Percentiles rank a stretch among this genome's conserved stretches.
Evolutionary conservation across 2,113 vertebrate species (phyloP).

Genomic region (Strix aluco): DNA sequence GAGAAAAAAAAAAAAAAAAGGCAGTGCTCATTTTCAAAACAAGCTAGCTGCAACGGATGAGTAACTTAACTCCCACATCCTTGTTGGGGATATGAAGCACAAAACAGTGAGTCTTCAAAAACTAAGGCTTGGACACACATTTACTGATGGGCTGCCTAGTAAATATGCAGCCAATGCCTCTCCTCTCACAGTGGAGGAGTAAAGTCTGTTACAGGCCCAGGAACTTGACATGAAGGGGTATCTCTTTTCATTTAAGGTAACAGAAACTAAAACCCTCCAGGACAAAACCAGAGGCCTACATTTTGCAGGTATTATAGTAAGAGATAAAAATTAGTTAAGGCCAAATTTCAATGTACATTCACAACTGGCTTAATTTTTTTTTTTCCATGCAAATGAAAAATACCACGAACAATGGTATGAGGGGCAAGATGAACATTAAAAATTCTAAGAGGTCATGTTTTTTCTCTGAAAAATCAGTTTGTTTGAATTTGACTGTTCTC

Average conservation of each 20-base stretch:
- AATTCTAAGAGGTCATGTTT: background rate
- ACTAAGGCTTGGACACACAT: constrained; percentile 1
- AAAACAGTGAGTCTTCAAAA: background rate
- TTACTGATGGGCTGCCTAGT: background rate
- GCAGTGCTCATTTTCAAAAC: constrained; percentile 14
- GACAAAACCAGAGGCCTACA: background rate
- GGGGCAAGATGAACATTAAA: background rate
- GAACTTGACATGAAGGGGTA: background rate
- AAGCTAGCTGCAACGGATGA: background rate
- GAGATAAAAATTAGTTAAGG: constrained; percentile 43
- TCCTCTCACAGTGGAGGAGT: background rate
- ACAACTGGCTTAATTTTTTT: background rate
- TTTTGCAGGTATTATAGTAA: background rate
- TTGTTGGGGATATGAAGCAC: background rate
- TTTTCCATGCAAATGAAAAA: background rate
- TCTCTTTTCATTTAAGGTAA: background rate
- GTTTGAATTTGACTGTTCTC: background rate
- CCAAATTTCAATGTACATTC: constrained; percentile 52
- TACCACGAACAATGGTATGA: background rate
- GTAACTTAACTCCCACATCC: constrained; percentile 14
- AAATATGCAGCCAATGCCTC: background rate
- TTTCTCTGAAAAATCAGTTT: background rate
- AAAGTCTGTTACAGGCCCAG: background rate
- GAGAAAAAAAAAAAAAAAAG: background rate
- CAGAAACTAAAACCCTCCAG: background rate